Evolutionary conservation across 2,888 invertebrate genomes (phyloP).

Genomic region (Aplocera efformata): DNA sequence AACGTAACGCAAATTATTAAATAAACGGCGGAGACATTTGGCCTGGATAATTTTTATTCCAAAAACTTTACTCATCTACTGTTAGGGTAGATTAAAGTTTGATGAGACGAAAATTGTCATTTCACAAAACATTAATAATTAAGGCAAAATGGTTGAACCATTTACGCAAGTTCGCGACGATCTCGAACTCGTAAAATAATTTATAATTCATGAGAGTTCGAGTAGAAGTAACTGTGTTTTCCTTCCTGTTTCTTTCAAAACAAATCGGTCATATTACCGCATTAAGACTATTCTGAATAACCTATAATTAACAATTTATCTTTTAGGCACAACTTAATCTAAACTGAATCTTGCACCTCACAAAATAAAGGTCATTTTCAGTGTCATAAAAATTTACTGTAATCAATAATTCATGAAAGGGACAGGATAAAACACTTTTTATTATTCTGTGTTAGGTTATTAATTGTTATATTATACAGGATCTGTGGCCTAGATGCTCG

Average conservation of each 20-base stretch:
- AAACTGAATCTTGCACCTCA: slow-evolving; percentile 8
- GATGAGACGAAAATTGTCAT: slow-evolving; percentile 1
- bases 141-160: slow-evolving; percentile 14
- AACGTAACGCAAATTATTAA: no score
- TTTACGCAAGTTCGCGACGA: slow-evolving; percentile 13
- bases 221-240: slow-evolving; percentile 14
- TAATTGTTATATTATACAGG: slow-evolving; percentile 48
- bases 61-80: no score
- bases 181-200: slow-evolving; percentile 12
- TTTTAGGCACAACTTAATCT: not conserved
- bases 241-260: slow-evolving; percentile 3
- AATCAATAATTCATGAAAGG: slow-evolving; percentile 46
- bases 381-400: slow-evolving; percentile 16
- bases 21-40: no score
- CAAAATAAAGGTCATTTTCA: slow-evolving; percentile 12
- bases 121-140: slow-evolving; percentile 2
- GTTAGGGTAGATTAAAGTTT: no score
- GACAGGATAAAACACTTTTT: slow-evolving; percentile 21
- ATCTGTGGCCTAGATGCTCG: slow-evolving; percentile 13
- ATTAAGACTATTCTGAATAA: no score
- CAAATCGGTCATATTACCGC: no score
- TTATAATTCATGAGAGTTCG: slow-evolving; percentile 20
- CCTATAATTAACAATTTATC: not conserved
- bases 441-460: slow-evolving; percentile 32
- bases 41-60: no score